Evolutionary conservation across 2,797 vertebrate species (phyloP), one percentile per base, ranked within the genome.

Genomic region (Bovichtus diacanthus): DNA sequence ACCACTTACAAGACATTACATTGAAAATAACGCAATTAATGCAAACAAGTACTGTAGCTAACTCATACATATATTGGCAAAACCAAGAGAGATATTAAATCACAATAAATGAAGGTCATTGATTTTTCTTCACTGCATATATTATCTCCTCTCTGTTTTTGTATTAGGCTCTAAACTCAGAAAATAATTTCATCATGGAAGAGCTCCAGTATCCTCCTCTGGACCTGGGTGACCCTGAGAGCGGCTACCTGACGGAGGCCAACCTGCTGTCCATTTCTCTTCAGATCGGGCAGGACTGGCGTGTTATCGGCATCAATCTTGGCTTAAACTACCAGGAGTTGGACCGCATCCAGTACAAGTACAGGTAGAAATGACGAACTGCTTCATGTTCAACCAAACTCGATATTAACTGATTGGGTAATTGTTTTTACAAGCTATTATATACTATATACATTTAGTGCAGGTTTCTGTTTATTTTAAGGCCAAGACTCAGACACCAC

Each of bases 221-320:
- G 87, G 97, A 97, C 90, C 94, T 99, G 88, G 98, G 98, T 0
- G 96, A 98, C 9, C 97, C 96, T 0, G 98, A 99, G 93, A 98
- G 95, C 0, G 98, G 98, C 49, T 99, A 97, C 85, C 92, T 99
- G 91, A 99, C 98, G 0, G 97, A 99, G 89, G 93, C 95, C 85
- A 99, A 99, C 93, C 93, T 99, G 76, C 94, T 97, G 84, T 94
- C 93, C 56, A 96, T 99, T 67, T 98, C 98, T 10, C 92, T 96
- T 34, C 97, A 95, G 0, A 93, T 99, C 25, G 97, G 96, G 72
- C 83, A 95, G 0, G 97, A 99, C 83, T 99, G 98, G 98, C 95
- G 92, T 9, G 85, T 80, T 0, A 95, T 99, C 2, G 98, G 97
- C 79, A 94, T 99, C 59, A 96, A 95, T 87, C 95, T 99, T 78